phyloP scores from a whole-genome alignment of 2,888 invertebrate species.

The Eutolmus rufibarbis region DNA sequence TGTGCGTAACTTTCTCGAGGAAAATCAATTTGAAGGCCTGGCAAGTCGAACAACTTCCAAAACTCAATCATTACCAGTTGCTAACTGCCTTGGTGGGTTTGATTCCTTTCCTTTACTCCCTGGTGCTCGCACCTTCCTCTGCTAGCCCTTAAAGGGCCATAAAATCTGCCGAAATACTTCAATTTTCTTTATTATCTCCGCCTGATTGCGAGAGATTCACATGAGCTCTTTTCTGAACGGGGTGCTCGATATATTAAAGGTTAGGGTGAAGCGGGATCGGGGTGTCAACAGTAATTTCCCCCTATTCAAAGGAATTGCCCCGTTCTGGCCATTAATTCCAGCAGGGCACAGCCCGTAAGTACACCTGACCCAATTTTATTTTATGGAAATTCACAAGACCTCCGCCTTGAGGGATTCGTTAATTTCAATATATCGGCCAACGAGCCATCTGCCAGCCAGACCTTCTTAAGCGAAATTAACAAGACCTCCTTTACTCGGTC shows the following conservation, averaged over 20 bases:
- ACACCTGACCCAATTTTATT: constrained; percentile 32
- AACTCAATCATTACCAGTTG: constrained; percentile 28
- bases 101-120: not conserved
- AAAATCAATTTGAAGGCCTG: constrained; percentile 4
- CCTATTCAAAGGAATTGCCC: constrained; percentile 1
- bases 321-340: constrained; percentile 11
- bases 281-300: not conserved
- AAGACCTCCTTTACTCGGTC: not conserved
- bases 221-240: not conserved
- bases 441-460: not conserved
- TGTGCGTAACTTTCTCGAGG: not conserved
- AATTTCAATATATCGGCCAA: constrained; percentile 22
- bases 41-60: not conserved
- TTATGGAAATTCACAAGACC: constrained; percentile 9
- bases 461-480: not conserved
- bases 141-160: not conserved
- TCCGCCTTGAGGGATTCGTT: constrained; percentile 11
- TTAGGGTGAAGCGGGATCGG: not conserved
- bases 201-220: constrained; percentile 4
- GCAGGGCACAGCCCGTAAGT: not conserved
- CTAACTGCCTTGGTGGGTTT: not conserved
- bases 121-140: not conserved
- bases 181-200: constrained; percentile 14
- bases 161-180: not conserved
- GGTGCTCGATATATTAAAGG: not conserved